Evolutionary conservation across 2,797 vertebrate species (phyloP).

Genomic region (Sorex maritimensis): DNA sequence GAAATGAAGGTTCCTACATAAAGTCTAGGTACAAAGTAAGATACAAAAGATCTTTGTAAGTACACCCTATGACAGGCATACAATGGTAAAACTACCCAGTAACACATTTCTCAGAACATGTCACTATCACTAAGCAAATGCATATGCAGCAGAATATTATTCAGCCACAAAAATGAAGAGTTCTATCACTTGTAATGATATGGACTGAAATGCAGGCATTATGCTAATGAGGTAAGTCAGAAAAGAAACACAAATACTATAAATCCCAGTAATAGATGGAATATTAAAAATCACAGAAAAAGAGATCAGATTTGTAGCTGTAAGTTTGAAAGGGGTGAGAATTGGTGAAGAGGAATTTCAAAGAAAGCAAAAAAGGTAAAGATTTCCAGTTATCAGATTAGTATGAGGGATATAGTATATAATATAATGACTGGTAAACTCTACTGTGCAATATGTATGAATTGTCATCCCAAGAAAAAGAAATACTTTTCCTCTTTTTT

Average conservation of each 20-base stretch:
- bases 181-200: too few species aligned
- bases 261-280: too few species aligned
- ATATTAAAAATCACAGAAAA: background rate
- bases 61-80: background rate
- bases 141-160: too few species aligned
- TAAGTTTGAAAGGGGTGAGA: too few species aligned
- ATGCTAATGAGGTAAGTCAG: too few species aligned
- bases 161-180: too few species aligned
- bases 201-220: too few species aligned
- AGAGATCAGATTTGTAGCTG: background rate
- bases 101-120: too few species aligned
- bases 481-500: background rate
- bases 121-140: too few species aligned
- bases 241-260: too few species aligned
- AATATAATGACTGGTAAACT: background rate
- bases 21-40: background rate
- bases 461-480: background rate
- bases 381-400: background rate
- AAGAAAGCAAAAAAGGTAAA: background rate
- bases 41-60: background rate
- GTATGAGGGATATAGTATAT: background rate
- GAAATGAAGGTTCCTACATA: background rate
- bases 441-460: background rate
- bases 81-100: too few species aligned
- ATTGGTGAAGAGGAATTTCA: too few species aligned